A percentile compares a stretch with the other conserved stretches of the same genome.
Evolutionary conservation across 2,888 invertebrate species (phyloP).

Genomic region (Alsophila aescularia): DNA sequence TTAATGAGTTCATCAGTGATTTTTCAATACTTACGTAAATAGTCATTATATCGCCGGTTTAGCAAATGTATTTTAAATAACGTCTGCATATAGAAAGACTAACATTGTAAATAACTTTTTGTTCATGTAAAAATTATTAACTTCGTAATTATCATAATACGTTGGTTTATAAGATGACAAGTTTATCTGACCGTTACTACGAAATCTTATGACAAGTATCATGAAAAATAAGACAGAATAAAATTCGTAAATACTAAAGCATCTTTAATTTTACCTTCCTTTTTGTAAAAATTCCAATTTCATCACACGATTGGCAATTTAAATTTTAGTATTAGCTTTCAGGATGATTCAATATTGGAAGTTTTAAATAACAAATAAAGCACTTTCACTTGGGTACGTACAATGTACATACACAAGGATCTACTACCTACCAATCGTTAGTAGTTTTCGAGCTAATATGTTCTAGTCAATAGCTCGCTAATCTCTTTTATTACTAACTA

Average conservation of each 20-base stretch:
- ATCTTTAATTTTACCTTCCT: conserved; percentile 31
- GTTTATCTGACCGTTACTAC: conserved; percentile 78
- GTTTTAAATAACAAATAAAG: conserved; percentile 30
- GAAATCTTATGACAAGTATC: conserved; percentile 81
- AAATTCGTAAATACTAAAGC: conserved; percentile 61
- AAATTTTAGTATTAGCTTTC: not conserved
- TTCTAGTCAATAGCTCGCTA: too few relatives aligned
- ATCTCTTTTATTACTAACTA: too few relatives aligned
- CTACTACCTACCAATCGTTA: too few relatives aligned
- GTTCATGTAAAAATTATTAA: conserved; percentile 50
- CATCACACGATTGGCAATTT: not conserved
- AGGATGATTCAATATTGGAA: not conserved
- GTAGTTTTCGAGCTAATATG: too few relatives aligned
- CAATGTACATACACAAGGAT: too few relatives aligned
- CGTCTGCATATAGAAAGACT: conserved; percentile 20
- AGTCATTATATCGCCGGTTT: not conserved
- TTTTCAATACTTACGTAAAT: not conserved
- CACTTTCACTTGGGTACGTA: conserved; percentile 15
- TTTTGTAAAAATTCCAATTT: not conserved
- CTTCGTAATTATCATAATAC: conserved; percentile 55
- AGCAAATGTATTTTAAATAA: conserved; percentile 20
- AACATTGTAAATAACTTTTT: conserved; percentile 39
- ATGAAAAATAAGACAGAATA: conserved; percentile 76
- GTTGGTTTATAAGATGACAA: conserved; percentile 69
- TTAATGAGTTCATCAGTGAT: not conserved